Evolutionary conservation across 2,888 invertebrate genomes (phyloP).

Genomic region (Labia minor): DNA sequence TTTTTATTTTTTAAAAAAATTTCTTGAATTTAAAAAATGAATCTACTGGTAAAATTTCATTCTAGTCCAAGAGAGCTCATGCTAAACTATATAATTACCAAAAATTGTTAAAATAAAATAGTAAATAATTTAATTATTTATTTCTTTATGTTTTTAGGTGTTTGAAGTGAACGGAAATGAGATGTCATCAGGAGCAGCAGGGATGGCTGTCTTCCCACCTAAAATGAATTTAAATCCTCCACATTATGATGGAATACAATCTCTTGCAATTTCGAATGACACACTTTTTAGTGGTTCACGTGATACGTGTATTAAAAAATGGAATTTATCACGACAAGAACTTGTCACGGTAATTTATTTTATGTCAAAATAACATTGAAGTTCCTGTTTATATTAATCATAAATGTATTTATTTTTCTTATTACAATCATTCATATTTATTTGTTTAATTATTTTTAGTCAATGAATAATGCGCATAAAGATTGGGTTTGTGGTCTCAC

Average conservation of each 20-base stretch:
- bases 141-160: conserved; percentile 33
- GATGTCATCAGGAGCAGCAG: conserved; percentile 28
- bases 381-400: conserved; percentile 13
- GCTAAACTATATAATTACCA: too few relatives aligned
- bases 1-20: too few relatives aligned
- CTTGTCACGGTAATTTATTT: conserved; percentile 43
- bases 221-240: conserved; percentile 65
- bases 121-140: background rate
- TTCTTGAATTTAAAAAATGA: too few relatives aligned
- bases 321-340: conserved; percentile 54
- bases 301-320: conserved; percentile 76
- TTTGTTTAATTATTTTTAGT: conserved; percentile 34
- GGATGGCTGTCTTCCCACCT: conserved; percentile 45
- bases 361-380: background rate
- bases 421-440: background rate
- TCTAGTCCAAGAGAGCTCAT: too few relatives aligned
- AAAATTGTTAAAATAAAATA: too few relatives aligned
- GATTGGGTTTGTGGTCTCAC: conserved; percentile 73
- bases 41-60: too few relatives aligned
- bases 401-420: background rate
- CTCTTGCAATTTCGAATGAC: conserved; percentile 54
- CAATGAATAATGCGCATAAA: conserved; percentile 72
- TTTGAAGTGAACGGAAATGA: conserved; percentile 39
- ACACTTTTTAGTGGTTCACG: conserved; percentile 72
- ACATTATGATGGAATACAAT: conserved; percentile 83